A percentile compares a stretch with the other conserved stretches of the same genome.
Conservation (phyloP, 2,113 vertebrate species). For the Cebidichthys violaceus region DNA sequence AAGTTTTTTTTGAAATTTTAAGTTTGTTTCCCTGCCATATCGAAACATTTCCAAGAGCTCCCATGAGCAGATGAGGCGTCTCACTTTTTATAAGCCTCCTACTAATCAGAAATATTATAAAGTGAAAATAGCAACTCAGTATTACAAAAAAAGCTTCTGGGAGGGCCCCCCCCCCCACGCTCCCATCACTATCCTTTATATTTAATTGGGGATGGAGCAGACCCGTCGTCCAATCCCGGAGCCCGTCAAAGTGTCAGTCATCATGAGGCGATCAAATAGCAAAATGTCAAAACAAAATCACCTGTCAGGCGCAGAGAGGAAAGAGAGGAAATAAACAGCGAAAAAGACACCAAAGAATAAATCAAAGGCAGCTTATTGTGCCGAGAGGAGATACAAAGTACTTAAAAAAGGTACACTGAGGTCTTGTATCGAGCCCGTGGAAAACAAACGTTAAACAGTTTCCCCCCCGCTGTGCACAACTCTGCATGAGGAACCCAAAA, state of each 20-base stretch:
- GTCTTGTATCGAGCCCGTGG: slow-evolving; percentile 21
- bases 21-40: background rate
- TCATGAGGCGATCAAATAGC: slow-evolving; percentile 13
- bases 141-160: background rate
- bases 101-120: slow-evolving; percentile 2
- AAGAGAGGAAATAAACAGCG: background rate
- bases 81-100: background rate
- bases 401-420: slow-evolving; percentile 12
- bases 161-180: background rate
- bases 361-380: background rate
- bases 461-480: slow-evolving; percentile 28
- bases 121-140: background rate
- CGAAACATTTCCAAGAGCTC: background rate
- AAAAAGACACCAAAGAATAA: background rate
- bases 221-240: slow-evolving; percentile 29
- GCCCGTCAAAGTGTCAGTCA: slow-evolving; percentile 43
- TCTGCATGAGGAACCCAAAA: slow-evolving; percentile 37
- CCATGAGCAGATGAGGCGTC: background rate
- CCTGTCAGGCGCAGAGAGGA: slow-evolving; percentile 6
- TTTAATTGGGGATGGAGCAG: slow-evolving; percentile 13
- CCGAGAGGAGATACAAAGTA: background rate
- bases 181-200: background rate
- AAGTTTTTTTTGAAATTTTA: background rate
- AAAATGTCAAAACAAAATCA: slow-evolving; percentile 27
- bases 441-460: slow-evolving; percentile 51